Evolutionary conservation across 2,888 invertebrate species (phyloP).

Genomic region (Colletes collaris): DNA sequence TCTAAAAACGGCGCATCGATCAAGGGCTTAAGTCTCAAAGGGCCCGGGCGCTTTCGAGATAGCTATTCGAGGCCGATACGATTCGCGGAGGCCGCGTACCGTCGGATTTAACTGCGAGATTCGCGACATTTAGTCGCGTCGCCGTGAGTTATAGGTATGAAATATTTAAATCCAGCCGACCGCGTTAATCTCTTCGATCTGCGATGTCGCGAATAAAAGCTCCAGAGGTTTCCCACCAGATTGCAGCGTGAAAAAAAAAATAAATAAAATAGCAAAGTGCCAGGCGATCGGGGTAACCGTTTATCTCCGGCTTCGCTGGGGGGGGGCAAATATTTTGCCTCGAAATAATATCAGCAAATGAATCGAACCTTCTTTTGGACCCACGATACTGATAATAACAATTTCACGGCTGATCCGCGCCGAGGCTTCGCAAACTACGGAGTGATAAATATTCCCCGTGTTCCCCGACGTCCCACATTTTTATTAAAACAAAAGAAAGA

Average conservation of each 20-base stretch:
- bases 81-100: background rate
- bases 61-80: background rate
- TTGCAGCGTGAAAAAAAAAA: constrained; percentile 13
- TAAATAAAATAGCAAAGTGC: background rate
- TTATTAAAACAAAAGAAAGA: background rate
- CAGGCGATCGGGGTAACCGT: constrained; percentile 15
- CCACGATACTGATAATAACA: background rate
- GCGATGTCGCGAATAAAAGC: constrained; percentile 45
- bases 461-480: background rate
- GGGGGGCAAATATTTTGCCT: background rate
- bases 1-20: constrained; percentile 17
- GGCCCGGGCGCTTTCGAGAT: background rate
- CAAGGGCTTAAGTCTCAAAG: background rate
- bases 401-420: background rate
- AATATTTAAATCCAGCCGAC: constrained; percentile 42
- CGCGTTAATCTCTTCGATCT: constrained; percentile 45
- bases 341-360: constrained; percentile 24
- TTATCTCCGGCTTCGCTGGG: constrained; percentile 32
- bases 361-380: constrained; percentile 8
- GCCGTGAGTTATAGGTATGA: constrained; percentile 12
- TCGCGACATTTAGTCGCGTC: constrained; percentile 2
- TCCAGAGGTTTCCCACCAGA: constrained; percentile 23
- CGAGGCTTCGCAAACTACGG: background rate
- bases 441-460: background rate
- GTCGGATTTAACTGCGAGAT: background rate